Conservation (phyloP, 2,113 vertebrate genomes). For the Mobula birostris region DNA sequence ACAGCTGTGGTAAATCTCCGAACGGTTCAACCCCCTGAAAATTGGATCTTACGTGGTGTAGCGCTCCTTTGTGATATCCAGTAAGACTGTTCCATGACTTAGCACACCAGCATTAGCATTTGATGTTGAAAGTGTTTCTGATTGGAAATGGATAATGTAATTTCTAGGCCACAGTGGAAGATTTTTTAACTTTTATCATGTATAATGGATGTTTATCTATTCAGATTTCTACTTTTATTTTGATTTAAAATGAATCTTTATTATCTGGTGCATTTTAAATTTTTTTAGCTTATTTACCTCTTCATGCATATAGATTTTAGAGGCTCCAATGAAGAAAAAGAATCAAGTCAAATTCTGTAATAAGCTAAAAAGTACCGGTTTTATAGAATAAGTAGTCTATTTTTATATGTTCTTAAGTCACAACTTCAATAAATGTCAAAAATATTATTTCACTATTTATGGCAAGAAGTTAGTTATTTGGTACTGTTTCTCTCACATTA, state of each 20-base stretch:
- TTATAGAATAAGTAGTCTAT: neutral
- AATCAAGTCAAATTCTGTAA: neutral
- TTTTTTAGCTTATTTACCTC: neutral
- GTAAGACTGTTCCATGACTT: neutral
- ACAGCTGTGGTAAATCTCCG: slow-evolving; percentile 74
- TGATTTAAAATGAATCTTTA: neutral
- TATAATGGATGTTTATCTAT: neutral
- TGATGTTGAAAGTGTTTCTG: neutral
- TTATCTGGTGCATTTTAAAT: neutral
- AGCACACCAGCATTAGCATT: neutral
- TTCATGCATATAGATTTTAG: neutral
- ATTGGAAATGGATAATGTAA: neutral
- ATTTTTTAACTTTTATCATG: neutral
- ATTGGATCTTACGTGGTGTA: slow-evolving; percentile 86
- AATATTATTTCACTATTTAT: neutral
- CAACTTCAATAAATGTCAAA: neutral
- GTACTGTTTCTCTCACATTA: neutral
- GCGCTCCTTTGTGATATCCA: slow-evolving; percentile 89
- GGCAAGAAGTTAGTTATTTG: neutral
- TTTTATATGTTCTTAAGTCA: neutral
- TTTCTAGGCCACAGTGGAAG: neutral
- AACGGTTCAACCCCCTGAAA: slow-evolving; percentile 67
- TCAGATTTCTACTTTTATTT: neutral
- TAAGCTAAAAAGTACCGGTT: too few species aligned
- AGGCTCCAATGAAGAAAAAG: neutral